phyloP scores from a whole-genome alignment of 2,113 vertebrate genomes.

The Bubo scandiacus region DNA sequence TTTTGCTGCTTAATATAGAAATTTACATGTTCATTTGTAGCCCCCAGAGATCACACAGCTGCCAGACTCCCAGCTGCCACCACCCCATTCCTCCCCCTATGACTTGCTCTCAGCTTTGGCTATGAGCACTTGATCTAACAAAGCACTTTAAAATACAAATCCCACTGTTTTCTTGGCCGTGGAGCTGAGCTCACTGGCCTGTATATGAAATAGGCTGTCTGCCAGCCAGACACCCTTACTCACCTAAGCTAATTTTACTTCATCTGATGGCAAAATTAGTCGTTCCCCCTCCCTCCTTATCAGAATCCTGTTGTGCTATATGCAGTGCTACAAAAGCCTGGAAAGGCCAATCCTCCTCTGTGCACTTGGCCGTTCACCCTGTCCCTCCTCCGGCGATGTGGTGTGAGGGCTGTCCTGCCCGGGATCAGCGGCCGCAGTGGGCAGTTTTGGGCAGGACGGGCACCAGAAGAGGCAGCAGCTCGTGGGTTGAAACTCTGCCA shows the following conservation, averaged over 20 bases:
- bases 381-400: rapidly evolving
- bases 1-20: constrained; percentile 69
- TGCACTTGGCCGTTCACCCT: not conserved
- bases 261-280: constrained; percentile 35
- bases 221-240: constrained; percentile 64
- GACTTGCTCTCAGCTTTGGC: constrained; percentile 35
- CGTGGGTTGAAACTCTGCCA: not conserved
- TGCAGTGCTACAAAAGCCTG: rapidly evolving
- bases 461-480: not conserved
- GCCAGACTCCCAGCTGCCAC: constrained; percentile 41
- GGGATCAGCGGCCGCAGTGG: rapidly evolving
- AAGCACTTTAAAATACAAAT: constrained; percentile 55
- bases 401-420: not conserved
- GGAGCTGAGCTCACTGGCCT: constrained; percentile 41
- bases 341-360: not conserved
- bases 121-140: not conserved
- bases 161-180: constrained; percentile 19
- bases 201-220: not conserved
- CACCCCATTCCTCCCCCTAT: constrained; percentile 4
- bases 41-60: constrained; percentile 63
- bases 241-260: constrained; percentile 63
- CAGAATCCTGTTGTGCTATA: not conserved
- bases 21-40: constrained; percentile 66
- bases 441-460: not conserved
- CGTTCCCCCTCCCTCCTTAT: not conserved